Percentiles rank a stretch among this genome's conserved stretches.
Evolutionary conservation across 2,113 vertebrate species (phyloP).

Genomic region (Triplophysa siluroides): DNA sequence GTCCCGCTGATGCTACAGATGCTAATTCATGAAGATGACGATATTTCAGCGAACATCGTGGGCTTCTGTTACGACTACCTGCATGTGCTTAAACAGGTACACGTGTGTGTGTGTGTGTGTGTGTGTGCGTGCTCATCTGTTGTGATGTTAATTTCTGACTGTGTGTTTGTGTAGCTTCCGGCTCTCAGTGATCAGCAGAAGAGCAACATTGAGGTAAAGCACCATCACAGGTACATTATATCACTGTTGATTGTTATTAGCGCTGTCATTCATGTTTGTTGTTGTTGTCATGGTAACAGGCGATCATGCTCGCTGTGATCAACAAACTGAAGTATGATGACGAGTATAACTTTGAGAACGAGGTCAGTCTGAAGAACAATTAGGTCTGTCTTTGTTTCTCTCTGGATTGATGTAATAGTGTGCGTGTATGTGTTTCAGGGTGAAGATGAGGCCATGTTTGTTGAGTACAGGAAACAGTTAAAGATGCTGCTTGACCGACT

Average conservation of each 20-base stretch:
- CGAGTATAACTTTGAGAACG: slow-evolving; percentile 99
- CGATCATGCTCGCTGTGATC: slow-evolving; percentile 95
- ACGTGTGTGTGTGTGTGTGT: too few species aligned
- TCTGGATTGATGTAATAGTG: not conserved
- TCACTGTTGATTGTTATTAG: not conserved
- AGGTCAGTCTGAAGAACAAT: slow-evolving; percentile 72
- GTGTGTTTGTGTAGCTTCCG: slow-evolving; percentile 75
- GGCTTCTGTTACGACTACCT: slow-evolving; percentile 98
- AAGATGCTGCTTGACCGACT: slow-evolving; percentile 94
- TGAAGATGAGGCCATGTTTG: slow-evolving; percentile 99
- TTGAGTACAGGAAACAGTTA: slow-evolving; percentile 97
- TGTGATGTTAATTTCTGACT: slow-evolving; percentile 43
- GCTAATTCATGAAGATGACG: slow-evolving; percentile 92
- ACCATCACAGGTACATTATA: not conserved
- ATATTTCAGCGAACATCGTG: slow-evolving; percentile 96
- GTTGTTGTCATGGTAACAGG: slow-evolving; percentile 70
- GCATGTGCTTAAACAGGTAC: slow-evolving; percentile 95
- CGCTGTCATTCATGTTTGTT: not conserved
- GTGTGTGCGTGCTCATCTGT: not conserved
- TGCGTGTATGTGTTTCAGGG: slow-evolving; percentile 72
- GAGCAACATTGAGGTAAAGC: slow-evolving; percentile 87
- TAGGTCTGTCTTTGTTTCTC: not conserved
- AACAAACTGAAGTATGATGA: slow-evolving; percentile 98
- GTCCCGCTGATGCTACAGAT: slow-evolving; percentile 90
- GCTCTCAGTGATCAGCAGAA: slow-evolving; percentile 91